Evolutionary conservation across 2,113 vertebrate species (phyloP), one percentile per base, ranked within the genome.

Genomic region (Saccopteryx bilineata): DNA sequence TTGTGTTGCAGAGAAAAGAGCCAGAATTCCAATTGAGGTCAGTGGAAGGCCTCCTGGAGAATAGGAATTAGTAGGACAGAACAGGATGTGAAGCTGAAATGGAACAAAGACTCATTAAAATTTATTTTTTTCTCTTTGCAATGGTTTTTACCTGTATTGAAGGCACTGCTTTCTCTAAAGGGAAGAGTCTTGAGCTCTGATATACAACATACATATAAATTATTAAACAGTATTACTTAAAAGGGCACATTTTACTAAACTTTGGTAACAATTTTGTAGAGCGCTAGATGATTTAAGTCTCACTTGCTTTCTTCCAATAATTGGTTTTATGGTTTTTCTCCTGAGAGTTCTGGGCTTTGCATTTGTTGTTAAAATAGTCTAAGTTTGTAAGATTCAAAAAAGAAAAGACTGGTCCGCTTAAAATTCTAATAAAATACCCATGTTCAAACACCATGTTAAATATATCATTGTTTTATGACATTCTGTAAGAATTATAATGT

Each of bases 361-460:
- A 21, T 84, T 46, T 56, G 0, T n/a, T 48, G 33, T 28, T 33
- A 79, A 76, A 86, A 84, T 61, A 23, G 5, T 56, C 19, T 56
- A 75, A 76, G 61, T 10, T 48, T 87, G 17, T 63, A 12, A 48
- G 9, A 52, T 15, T 65, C 11, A 63, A 46, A 63, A 61, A 21
- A 76, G 10, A 33, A 90, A 80, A 87, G 21, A 60, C 28, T 76
- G 71, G 1, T 50, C 12, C 13, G 19, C 31, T 78, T 54, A 78
- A 93, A 91, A n/a, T 92, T 80, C 68, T 78, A 78, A 85, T 61
- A 80, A 95, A 95, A 48, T 3, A 87, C 8, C 9, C 79, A 14
- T 56, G 63, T 81, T 91, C 81, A 96, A 91, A 74, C 58, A n/a
- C 13, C 72, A 78, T 75, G 15, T 76, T 33, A 96, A 87, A 75